Base-by-base conservation (phyloP, 1,140 invertebrate genomes). In the Teleogryllus occipitalis region DNA sequence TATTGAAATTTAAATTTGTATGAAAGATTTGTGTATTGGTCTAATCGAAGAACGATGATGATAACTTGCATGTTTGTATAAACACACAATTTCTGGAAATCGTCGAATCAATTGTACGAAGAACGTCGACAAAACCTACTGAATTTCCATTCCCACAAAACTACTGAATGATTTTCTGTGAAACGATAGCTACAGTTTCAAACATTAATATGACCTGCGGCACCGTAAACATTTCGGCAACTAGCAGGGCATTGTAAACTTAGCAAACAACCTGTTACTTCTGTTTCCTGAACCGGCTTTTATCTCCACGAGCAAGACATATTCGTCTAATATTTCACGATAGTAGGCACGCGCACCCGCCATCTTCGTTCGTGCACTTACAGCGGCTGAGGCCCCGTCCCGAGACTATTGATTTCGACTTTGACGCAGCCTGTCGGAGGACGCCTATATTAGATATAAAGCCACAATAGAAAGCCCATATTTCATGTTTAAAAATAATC, bases 241-340 rank as follows among this genome's bases (percentile, higher is more conserved):
- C 54, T 18, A 65, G 10, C 10, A 18, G 54, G 54, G 54, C 54
- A 65, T 65, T 65, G 54, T 65, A 65, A 65, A 65, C 54, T 2
- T 65, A 65, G 54, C 54, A 65, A 65, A 7, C 54, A 65, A 65
- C 54, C 54, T 65, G 54, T 65, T 65, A 65, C 54, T 65, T 7
- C 18, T 18, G 54, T 18, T 65, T 65, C 54, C 54, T 10, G 10
- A 14, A 18, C 54, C 54, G 10, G 54, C 54, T 65, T 18, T 65
- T 65, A 65, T 65, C 54, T 65, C 54, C 54, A 65, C 18, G 54
- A 65, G 18, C 54, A 65, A 65, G 54, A 65, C 54, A 65, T 65
- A 65, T 65, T 65, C 54, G 54, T 65, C 54, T 65, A 65, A 65
- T 65, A 65, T 65, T 65, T 65, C 54, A 65, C 54, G 54, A 65